A percentile compares a stretch with the other conserved stretches of the same genome.
Evolutionary conservation across 2,113 vertebrate genomes (phyloP).

Genomic region (Geococcyx californianus): DNA sequence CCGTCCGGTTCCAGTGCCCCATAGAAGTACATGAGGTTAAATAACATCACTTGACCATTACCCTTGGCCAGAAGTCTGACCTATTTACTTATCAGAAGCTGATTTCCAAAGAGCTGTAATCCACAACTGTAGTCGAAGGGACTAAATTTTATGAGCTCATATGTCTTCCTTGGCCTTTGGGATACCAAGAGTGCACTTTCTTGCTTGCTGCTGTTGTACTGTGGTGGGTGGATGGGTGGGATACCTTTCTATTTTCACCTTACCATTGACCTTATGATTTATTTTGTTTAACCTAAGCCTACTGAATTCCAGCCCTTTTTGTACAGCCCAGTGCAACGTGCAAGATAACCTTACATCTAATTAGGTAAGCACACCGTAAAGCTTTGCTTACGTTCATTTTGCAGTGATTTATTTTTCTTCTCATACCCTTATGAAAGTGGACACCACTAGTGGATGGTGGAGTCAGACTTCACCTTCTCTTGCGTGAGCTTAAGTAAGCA

Average conservation of each 20-base stretch:
- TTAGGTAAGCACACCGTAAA: conserved; percentile 54
- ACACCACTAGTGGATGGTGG: conserved; percentile 48
- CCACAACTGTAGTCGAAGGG: background rate
- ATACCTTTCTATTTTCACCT: conserved; percentile 48
- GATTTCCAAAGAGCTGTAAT: background rate
- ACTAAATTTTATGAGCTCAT: background rate
- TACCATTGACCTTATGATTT: conserved; percentile 63
- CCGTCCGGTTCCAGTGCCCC: background rate
- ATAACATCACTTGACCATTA: background rate
- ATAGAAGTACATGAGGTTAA: background rate
- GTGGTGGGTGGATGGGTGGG: conserved; percentile 25
- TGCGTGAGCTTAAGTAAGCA: conserved; percentile 59
- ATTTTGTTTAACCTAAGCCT: conserved; percentile 71
- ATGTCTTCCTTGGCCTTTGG: conserved; percentile 13
- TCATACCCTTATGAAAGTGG: conserved; percentile 67
- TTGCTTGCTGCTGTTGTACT: background rate
- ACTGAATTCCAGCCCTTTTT: conserved; percentile 57
- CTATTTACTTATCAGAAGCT: background rate
- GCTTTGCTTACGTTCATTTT: conserved; percentile 41
- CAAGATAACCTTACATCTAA: conserved; percentile 67
- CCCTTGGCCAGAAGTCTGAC: background rate
- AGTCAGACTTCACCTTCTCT: conserved; percentile 55
- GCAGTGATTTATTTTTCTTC: conserved; percentile 78
- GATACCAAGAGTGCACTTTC: background rate
- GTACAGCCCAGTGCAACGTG: conserved; percentile 64